Base-by-base conservation (phyloP, 2,113 vertebrate species). In the Platanista minor region DNA sequence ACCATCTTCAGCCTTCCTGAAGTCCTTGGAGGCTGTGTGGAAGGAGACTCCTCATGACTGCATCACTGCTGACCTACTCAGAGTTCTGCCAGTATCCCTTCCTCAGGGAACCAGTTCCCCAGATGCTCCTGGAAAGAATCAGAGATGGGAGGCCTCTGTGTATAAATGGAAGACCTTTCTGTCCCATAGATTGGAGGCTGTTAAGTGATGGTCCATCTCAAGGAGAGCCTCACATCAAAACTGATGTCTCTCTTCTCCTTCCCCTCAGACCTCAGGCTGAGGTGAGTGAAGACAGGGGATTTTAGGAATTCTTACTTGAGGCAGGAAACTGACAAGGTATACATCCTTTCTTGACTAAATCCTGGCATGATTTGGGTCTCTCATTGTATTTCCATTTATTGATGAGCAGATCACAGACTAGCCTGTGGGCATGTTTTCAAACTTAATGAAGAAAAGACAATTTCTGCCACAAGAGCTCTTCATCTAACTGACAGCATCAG, bases 391-490 rank as follows among this genome's bases (percentile, higher is more conserved):
- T 98, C 93, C 72, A 96, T 90, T 97, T 98, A 97, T 96, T 96
- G 94, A 97, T 96, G 94, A 98, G 43, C 85, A 83, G 91, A 96
- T 96, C 96, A 97, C 75, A 97, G 97, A 93, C 82, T 89, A 89
- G 84, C 95, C 93, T 81, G 86, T 69, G 82, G 97, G 95, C 91
- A 97, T 96, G 86, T 98, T 98, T 97, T 97, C 95, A 97, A 91
- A 97, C 95, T 96, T 98, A 96, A 95, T 97, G 97, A 96, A 96
- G 88, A 97, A 97, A 97, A 96, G 96, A 96, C 81, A 96, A 61
- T 93, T 95, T 93, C 46, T 96, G 92, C 94, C 92, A 96, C 43
- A 46, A 86, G 75, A 96, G 81, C 86, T 92, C 86, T 96, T 94
- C 72, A 91, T 95, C 88, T 90, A 69, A 69, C 91, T 95, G 94